Percentiles rank a stretch among this genome's conserved stretches.
Conservation (phyloP, 1,140 invertebrate genomes). For the Ctenoplectra terminalis region DNA sequence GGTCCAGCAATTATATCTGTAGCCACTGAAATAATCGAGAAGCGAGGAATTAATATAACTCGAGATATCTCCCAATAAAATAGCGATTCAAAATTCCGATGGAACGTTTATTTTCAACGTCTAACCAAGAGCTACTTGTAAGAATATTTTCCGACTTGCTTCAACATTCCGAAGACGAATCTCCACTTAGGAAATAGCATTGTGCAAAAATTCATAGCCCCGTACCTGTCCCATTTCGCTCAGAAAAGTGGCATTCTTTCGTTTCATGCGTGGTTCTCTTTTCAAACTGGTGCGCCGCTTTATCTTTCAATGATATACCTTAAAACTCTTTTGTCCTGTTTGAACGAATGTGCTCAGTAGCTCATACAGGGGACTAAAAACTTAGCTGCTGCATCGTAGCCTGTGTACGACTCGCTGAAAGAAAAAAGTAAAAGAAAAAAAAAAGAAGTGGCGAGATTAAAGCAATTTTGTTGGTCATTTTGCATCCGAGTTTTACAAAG, state of each 20-base stretch:
- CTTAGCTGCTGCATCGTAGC: not conserved
- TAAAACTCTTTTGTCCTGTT: slow-evolving; percentile 40
- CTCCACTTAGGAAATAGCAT: not conserved
- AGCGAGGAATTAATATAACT: too few species aligned
- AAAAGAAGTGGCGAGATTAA: too few species aligned
- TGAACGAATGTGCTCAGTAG: slow-evolving; percentile 26
- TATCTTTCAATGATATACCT: slow-evolving; percentile 52
- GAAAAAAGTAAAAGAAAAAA: too few species aligned
- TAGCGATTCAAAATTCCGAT: too few species aligned
- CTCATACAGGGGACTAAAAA: slow-evolving; percentile 21
- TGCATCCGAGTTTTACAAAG: too few species aligned
- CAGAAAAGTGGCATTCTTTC: slow-evolving; percentile 17
- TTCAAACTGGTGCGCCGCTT: not conserved
- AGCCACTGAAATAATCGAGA: too few species aligned
- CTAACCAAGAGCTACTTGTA: too few species aligned
- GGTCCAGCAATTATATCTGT: too few species aligned
- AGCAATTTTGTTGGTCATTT: slow-evolving; percentile 57
- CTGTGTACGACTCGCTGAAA: too few species aligned
- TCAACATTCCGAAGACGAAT: not conserved
- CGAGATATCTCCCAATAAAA: too few species aligned
- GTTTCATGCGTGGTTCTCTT: not conserved
- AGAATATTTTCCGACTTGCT: not conserved
- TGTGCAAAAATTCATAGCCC: slow-evolving; percentile 22
- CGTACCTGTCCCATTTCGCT: not conserved
- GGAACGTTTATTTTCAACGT: too few species aligned